Evolutionary conservation across 2,797 vertebrate genomes (phyloP).

Genomic region (Thalassophryne amazonica): DNA sequence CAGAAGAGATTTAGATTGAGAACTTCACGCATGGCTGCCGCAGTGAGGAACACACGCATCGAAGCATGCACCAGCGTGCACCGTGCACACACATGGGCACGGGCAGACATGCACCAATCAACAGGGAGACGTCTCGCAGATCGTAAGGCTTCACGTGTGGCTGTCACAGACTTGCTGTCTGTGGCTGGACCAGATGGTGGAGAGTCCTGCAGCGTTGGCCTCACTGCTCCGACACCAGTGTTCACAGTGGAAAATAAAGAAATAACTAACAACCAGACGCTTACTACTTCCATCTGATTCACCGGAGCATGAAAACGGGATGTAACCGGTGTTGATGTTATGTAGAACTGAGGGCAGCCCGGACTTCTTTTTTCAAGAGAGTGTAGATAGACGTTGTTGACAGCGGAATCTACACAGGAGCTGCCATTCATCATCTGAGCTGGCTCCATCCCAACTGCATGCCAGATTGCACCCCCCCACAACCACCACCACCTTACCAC

Average conservation of each 20-base stretch:
- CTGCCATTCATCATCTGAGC: constrained; percentile 57
- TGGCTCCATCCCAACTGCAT: constrained; percentile 69
- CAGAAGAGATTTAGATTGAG: constrained; percentile 50
- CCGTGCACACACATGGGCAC: not conserved
- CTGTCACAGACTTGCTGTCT: constrained; percentile 58
- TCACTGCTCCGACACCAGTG: constrained; percentile 57
- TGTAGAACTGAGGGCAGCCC: constrained; percentile 36
- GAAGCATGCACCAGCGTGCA: constrained; percentile 17
- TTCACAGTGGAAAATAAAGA: constrained; percentile 54
- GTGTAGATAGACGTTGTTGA: constrained; percentile 61
- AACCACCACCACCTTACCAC: no score
- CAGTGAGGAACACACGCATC: constrained; percentile 19
- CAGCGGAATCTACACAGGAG: constrained; percentile 46
- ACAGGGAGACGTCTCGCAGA: constrained; percentile 61
- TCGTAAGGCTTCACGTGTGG: constrained; percentile 70
- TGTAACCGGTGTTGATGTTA: constrained; percentile 59
- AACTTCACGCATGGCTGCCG: constrained; percentile 57
- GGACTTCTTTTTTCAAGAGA: constrained; percentile 39
- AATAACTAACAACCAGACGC: constrained; percentile 36
- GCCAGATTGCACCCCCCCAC: constrained; percentile 75
- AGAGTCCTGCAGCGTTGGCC: constrained; percentile 65
- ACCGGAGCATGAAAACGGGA: constrained; percentile 39
- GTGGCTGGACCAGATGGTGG: constrained; percentile 70
- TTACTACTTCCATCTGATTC: constrained; percentile 37
- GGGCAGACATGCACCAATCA: constrained; percentile 30